Conservation (phyloP, 2,113 vertebrate genomes). For the Xiphorhynchus elegans region DNA sequence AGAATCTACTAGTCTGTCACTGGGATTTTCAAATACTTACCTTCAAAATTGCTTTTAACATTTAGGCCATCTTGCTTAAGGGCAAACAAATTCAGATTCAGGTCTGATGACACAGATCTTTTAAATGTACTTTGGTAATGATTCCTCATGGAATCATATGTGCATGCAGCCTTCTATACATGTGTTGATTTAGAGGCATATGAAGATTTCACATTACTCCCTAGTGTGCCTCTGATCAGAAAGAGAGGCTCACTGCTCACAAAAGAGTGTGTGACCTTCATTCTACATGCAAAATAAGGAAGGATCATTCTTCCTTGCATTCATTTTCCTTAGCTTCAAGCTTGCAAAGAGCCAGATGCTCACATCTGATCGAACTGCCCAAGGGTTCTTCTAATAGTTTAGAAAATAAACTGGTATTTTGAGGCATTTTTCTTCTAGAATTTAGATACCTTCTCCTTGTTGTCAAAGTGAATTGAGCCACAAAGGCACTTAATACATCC, state of each 20-base stretch:
- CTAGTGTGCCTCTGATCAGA: background rate
- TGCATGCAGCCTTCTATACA: background rate
- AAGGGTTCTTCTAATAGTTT: background rate
- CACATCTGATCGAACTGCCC: background rate
- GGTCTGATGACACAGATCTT: background rate
- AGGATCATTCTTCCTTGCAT: background rate
- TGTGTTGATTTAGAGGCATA: background rate
- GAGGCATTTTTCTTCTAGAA: background rate
- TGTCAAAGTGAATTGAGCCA: background rate
- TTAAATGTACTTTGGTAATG: slow-evolving; percentile 1
- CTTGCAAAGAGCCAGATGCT: background rate
- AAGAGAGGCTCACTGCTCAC: background rate
- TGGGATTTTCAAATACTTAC: slow-evolving; percentile 6
- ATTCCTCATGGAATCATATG: background rate
- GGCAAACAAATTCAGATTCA: slow-evolving; percentile 26
- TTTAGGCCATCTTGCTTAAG: background rate
- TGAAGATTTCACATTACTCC: background rate
- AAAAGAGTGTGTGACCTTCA: background rate
- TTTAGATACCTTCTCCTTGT: background rate
- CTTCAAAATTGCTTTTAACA: slow-evolving; percentile 30
- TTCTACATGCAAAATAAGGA: background rate
- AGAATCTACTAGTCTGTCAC: background rate
- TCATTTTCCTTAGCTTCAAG: background rate
- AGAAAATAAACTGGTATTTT: background rate
- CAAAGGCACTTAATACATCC: background rate